Conservation (phyloP, 2,888 invertebrate species). For the Mesorhabditis sp. region DNA sequence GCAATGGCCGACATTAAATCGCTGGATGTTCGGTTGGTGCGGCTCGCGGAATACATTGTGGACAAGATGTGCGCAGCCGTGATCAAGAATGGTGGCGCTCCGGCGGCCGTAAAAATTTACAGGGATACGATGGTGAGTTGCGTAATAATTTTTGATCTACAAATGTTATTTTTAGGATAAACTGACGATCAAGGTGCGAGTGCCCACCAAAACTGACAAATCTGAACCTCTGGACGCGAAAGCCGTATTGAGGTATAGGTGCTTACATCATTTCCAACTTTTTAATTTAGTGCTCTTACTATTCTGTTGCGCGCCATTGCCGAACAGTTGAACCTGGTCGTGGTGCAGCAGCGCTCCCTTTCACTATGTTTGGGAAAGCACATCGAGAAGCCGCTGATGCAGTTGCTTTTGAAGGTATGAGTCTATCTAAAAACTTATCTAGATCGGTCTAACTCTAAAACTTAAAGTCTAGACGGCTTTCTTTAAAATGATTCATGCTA, state of each 20-base stretch:
- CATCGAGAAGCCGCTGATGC: conserved; percentile 5
- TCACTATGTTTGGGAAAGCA: neutral
- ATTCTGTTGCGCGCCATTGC: neutral
- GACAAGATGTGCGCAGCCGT: conserved; percentile 4
- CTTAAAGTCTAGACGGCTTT: too few relatives aligned
- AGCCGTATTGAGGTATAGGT: neutral
- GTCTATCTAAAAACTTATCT: too few relatives aligned
- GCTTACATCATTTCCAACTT: neutral
- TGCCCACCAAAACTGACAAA: neutral
- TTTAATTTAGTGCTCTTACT: neutral
- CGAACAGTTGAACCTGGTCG: neutral
- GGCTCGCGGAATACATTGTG: conserved; percentile 4
- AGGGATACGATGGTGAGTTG: neutral
- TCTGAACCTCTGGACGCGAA: neutral
- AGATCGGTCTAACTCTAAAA: too few relatives aligned
- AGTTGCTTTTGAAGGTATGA: neutral
- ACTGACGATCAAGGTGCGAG: neutral
- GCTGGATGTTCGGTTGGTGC: neutral
- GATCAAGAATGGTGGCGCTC: neutral
- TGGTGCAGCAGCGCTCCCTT: neutral
- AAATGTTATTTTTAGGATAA: neutral
- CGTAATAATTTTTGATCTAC: neutral
- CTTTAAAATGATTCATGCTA: neutral
- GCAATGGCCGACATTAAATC: neutral
- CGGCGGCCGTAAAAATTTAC: neutral